A percentile compares a stretch with the other conserved stretches of the same genome.
phyloP scores from a whole-genome alignment of 1,140 invertebrate genomes.

The Zaprionus lachaisei region DNA sequence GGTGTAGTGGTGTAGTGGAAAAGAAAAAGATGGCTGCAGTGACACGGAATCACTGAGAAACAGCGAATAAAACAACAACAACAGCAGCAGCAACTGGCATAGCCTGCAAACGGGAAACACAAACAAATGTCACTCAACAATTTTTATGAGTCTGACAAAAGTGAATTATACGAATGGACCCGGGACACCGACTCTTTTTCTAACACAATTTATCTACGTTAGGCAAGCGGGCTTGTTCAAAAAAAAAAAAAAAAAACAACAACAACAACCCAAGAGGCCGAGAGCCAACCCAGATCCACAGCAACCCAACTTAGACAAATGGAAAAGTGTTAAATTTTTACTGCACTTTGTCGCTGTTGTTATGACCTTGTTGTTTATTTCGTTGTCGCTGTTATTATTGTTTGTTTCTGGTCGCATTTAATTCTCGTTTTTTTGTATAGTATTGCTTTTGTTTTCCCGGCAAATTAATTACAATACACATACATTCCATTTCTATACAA shows the following conservation, averaged over 20 bases:
- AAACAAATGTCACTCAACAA: slow-evolving; percentile 83
- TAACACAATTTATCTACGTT: slow-evolving; percentile 83
- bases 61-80: slow-evolving; percentile 41
- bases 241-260: slow-evolving; percentile 17
- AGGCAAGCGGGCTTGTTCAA: slow-evolving; percentile 45
- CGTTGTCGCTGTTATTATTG: slow-evolving; percentile 30
- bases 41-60: slow-evolving; percentile 76
- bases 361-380: slow-evolving; percentile 20
- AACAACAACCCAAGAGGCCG: background rate
- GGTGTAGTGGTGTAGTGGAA: slow-evolving; percentile 68
- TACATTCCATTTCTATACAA: slow-evolving; percentile 53
- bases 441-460: slow-evolving; percentile 36
- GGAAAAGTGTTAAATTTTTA: slow-evolving; percentile 76
- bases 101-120: slow-evolving; percentile 68
- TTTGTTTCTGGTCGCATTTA: slow-evolving; percentile 60
- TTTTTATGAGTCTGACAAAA: slow-evolving; percentile 83
- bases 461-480: slow-evolving; percentile 76
- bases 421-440: slow-evolving; percentile 49
- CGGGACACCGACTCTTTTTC: slow-evolving; percentile 78
- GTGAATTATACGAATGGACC: slow-evolving; percentile 82
- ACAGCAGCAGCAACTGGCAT: slow-evolving; percentile 45
- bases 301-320: slow-evolving; percentile 44
- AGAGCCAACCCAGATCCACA: background rate
- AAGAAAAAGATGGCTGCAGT: slow-evolving; percentile 79
- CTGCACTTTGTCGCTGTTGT: slow-evolving; percentile 68